These are phyloP conservation scores for Naja naja DNA, from an alignment of 2,113 vertebrate species.

Conservation along the genomic window DNA sequence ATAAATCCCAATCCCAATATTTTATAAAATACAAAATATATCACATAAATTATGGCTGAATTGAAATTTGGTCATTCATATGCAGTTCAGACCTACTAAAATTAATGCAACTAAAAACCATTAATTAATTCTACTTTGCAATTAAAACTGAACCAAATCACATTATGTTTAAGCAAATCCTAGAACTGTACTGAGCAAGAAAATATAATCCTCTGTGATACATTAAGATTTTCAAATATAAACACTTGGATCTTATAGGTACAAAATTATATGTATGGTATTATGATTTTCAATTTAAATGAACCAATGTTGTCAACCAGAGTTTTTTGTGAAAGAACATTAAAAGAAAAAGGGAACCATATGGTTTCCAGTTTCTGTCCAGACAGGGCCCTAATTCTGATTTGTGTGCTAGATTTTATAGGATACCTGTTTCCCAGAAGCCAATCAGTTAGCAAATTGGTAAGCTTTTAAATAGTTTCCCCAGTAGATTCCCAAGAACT, in stretches of 20 bases:
- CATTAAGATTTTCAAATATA: neutral
- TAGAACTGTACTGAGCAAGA: neutral
- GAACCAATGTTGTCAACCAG: neutral
- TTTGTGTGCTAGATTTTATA: neutral
- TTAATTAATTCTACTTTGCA: neutral
- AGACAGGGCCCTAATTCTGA: neutral
- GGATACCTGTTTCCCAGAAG: neutral
- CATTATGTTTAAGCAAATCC: neutral
- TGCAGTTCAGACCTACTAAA: neutral
- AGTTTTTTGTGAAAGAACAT: neutral
- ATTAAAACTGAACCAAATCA: neutral
- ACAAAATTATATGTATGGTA: neutral
- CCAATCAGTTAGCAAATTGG: neutral
- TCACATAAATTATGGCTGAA: neutral
- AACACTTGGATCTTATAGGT: neutral
- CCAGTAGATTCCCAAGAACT: neutral
- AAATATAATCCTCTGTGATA: neutral
- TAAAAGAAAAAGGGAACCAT: neutral
- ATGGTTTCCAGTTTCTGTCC: neutral
- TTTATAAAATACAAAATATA: neutral
- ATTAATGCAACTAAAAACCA: neutral
- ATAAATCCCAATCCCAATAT: neutral
- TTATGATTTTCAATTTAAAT: neutral
- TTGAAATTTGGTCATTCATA: neutral
- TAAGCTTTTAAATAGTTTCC: neutral